Evolutionary conservation across 2,797 vertebrate genomes (phyloP), one percentile per base, ranked within the genome.

Genomic region (Remorina albescens): DNA sequence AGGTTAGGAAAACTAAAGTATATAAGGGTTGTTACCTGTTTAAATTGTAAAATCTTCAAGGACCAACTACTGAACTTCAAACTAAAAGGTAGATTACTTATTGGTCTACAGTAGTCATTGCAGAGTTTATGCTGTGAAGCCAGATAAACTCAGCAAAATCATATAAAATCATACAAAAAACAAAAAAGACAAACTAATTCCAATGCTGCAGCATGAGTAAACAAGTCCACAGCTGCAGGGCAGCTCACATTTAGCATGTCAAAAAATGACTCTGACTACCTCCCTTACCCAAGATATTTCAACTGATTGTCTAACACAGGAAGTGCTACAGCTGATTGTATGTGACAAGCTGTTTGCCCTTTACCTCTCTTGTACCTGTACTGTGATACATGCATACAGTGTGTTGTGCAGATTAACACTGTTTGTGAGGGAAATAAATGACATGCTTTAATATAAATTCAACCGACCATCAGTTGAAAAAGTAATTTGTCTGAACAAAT

Each of bases 341-440:
- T 86, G 64, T 84, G 86, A 89, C 83, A 88, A 75, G 65, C 65
- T 61, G 61, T 76, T 86, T 82, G 53, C 51, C 79, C 75, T 86
- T 71, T 61, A 63, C 60, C 61, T 34, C 16, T 18, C 47, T 65
- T 67, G n/a, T 49, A 78, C 53, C 58, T 68, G 57, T 16, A n/a
- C 16, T 32, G 10, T 32, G 15, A 15, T 50, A 19, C 34, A 25
- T 42, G 8, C 23, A 53, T 9, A 23, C 2, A 28, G 13, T 25
- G 42, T 26, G 21, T 56, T 71, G 44, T 44, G 16, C 23, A 42
- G 23, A 11, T 51, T n/a, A 23, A 9, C 8, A 8, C 16, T 26
- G 11, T 41, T 56, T 32, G 41, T 28, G 7, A 12, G 16, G 46
- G 32, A 46, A 26, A 34, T 1, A 18, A 51, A 19, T 16, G 18